Evolutionary conservation across 2,797 vertebrate species (phyloP), one percentile per base, ranked within the genome.

Genomic region (Geotria australis): DNA sequence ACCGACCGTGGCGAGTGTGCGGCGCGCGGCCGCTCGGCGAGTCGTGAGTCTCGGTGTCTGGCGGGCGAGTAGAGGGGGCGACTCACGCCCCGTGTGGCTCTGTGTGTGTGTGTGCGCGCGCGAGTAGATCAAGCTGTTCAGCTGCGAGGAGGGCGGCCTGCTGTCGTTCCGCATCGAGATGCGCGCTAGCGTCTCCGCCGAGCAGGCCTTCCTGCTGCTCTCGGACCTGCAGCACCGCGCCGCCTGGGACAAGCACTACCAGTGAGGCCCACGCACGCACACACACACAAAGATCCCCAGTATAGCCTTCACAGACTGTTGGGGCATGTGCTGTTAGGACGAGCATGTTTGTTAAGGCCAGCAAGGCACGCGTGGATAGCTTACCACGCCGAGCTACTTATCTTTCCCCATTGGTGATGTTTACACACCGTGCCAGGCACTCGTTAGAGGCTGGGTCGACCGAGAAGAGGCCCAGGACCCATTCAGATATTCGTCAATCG

Each of bases 141-240:
- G 73, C 0, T 70, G 86, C 65, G 89, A 96, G 68, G 85, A 96
- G 61, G 81, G 88, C 71, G 77, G 75, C 56, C 77, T 77, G 68
- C 72, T 96, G 60, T 88, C 79, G 59, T 81, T 96, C 68, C 81
- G 77, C 62, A 75, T 88, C 58, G 84, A 94, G 70, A 86, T 80
- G 58, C 64, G 65, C 0, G 76, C 84, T 58, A 60, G 63, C 1
- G 68, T 83, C 46, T 47, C 78, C 0, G 74, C 80, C 1, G 60
- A 68, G 66, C 75, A 73, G 63, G 79, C 77, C 58, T 96, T 95
- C 70, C 62, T 70, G 57, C 71, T 96, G 57, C 76, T 94, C 58
- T 91, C 85, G 0, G 80, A 96, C 70, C 72, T 95, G 63, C 68
- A 63, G 46, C 75, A 73, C 61, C 79, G 89, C 60, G 76, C 72